A percentile compares a stretch with the other conserved stretches of the same genome.
These are phyloP conservation scores for Luperina nickerlii DNA, from an alignment of 2,888 invertebrate species.

Conservation along the genomic window DNA sequence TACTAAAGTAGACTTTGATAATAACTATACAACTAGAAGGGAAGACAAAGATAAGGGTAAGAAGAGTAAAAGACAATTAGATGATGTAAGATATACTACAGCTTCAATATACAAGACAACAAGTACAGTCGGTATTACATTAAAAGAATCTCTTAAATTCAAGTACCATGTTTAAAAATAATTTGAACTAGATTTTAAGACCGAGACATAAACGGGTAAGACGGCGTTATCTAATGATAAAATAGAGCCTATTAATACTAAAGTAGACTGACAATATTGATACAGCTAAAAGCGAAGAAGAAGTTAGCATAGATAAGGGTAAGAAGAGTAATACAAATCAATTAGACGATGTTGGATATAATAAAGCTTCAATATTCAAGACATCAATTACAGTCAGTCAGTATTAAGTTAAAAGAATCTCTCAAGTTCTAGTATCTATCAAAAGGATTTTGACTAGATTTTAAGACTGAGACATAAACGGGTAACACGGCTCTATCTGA, in stretches of 20 bases:
- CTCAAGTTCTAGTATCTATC: too few relatives aligned
- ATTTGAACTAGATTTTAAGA: too few relatives aligned
- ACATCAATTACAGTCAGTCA: too few relatives aligned
- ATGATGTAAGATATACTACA: not conserved
- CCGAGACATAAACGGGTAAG: conserved; percentile 14
- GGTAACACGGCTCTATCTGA: conserved; percentile 8
- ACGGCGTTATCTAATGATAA: not conserved
- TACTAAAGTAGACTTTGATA: not conserved
- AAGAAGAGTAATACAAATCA: not conserved
- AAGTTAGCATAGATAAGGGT: not conserved
- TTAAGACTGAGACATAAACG: conserved; percentile 20
- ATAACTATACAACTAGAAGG: not conserved
- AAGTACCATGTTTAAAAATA: too few relatives aligned
- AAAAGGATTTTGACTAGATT: too few relatives aligned
- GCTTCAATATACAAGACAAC: not conserved
- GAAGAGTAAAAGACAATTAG: not conserved
- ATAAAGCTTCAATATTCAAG: not conserved
- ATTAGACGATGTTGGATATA: not conserved
- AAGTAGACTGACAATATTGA: not conserved
- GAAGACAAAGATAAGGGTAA: not conserved
- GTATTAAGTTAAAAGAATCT: too few relatives aligned
- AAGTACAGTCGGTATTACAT: too few relatives aligned
- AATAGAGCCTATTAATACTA: not conserved
- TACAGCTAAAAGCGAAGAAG: not conserved
- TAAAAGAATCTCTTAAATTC: too few relatives aligned